Evolutionary conservation across 2,888 invertebrate species (phyloP).

Genomic region (Anthophora plumipes): DNA sequence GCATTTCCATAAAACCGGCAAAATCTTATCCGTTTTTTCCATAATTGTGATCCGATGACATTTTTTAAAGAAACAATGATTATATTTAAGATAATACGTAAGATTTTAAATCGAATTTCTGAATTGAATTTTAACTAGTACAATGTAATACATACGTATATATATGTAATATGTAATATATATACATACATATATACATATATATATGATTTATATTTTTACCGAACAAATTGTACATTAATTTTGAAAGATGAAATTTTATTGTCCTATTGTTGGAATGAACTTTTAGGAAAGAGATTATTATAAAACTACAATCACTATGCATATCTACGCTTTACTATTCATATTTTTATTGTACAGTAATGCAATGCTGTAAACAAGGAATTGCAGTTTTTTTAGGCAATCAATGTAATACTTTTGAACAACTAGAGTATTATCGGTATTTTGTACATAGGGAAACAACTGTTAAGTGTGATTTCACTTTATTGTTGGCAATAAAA

Average conservation of each 20-base stretch:
- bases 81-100: conserved; percentile 30
- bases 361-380: conserved; percentile 28
- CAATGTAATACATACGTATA: background rate
- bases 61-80: conserved; percentile 18
- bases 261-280: conserved; percentile 18
- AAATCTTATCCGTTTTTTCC: conserved; percentile 9
- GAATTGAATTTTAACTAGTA: conserved; percentile 15
- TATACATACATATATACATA: conserved; percentile 2
- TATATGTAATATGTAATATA: conserved; percentile 19
- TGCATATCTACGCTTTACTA: conserved; percentile 48
- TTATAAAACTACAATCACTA: conserved; percentile 17
- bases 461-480: conserved; percentile 81
- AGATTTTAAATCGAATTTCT: conserved; percentile 8
- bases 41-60: conserved; percentile 15
- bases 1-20: conserved; percentile 33
- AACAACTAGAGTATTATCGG: conserved; percentile 53
- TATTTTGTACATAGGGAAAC: conserved; percentile 68
- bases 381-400: conserved; percentile 41
- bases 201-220: conserved; percentile 35
- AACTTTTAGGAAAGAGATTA: conserved; percentile 24
- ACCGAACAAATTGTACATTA: conserved; percentile 34
- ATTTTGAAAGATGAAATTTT: conserved; percentile 39
- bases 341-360: conserved; percentile 41
- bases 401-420: conserved; percentile 47
- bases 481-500: conserved; percentile 81